Evolutionary conservation across 2,888 invertebrate genomes (phyloP).

Genomic region (Molanna angustata): DNA sequence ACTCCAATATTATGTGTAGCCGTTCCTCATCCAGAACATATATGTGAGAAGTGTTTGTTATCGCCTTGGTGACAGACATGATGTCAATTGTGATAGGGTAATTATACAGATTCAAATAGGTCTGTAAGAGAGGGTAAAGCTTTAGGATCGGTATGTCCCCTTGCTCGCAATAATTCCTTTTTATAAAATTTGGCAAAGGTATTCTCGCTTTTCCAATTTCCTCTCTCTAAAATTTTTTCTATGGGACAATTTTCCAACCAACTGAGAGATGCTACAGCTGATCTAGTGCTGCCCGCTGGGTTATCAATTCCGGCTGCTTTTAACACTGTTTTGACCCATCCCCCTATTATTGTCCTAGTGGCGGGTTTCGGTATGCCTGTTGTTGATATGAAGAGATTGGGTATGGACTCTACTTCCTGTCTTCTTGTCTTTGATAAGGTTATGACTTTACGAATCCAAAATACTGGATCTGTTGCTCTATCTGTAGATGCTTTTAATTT

Average conservation of each 20-base stretch:
- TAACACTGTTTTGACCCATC: constrained; percentile 12
- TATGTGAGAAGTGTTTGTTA: constrained; percentile 7
- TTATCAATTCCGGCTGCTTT: constrained; percentile 10
- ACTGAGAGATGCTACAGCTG: constrained; percentile 14
- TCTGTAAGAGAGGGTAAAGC: neutral
- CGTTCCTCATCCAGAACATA: constrained; percentile 6
- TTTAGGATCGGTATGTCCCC: too few species aligned
- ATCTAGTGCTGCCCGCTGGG: constrained; percentile 11
- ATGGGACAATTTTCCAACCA: constrained; percentile 14
- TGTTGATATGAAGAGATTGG: neutral
- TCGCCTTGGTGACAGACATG: constrained; percentile 1
- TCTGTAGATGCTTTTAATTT: neutral
- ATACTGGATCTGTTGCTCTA: neutral
- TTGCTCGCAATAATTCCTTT: neutral
- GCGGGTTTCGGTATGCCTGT: constrained; percentile 8
- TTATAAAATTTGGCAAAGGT: constrained; percentile 1
- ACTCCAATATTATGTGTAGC: constrained; percentile 5
- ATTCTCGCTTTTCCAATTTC: constrained; percentile 9
- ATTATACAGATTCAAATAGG: neutral
- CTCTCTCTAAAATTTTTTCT: constrained; percentile 6
- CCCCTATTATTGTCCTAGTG: constrained; percentile 11
- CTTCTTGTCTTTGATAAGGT: neutral
- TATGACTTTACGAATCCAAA: neutral
- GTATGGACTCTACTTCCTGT: neutral
- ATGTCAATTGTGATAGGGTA: constrained; percentile 4